These are phyloP conservation scores for Mus musculus DNA, from an alignment of 2,113 vertebrate genomes.

Conservation along the genomic window DNA sequence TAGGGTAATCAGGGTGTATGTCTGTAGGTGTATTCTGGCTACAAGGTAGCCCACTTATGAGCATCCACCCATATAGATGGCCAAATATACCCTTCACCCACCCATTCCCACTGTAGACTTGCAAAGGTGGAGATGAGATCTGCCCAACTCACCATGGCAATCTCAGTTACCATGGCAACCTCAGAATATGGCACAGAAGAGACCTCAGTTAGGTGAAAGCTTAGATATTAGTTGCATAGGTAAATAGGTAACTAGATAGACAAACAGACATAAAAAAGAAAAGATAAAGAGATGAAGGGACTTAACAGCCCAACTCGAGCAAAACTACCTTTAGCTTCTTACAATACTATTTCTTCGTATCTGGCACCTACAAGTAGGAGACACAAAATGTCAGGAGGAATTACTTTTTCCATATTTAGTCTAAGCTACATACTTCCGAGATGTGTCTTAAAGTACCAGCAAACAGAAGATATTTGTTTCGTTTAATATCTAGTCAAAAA, in stretches of 20 bases:
- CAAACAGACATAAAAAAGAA: neutral
- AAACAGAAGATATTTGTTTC: slow-evolving; percentile 3
- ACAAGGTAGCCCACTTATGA: neutral
- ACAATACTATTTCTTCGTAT: neutral
- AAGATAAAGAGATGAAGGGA: neutral
- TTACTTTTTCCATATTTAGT: neutral
- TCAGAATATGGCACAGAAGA: neutral
- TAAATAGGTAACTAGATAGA: neutral
- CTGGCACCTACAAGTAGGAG: neutral
- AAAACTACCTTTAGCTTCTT: neutral
- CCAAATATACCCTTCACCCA: too few species aligned
- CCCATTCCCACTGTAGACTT: neutral
- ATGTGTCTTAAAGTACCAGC: slow-evolving; percentile 4
- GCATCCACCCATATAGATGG: neutral
- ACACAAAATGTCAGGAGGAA: neutral
- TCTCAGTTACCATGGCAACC: neutral
- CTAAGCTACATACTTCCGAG: neutral
- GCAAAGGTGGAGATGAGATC: neutral
- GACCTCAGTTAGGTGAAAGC: neutral
- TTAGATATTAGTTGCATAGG: neutral
- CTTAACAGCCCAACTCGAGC: neutral
- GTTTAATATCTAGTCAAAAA: neutral
- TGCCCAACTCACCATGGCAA: neutral
- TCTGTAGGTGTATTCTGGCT: neutral
- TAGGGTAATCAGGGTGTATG: neutral